Evolutionary conservation across 2,888 invertebrate species (phyloP).

Genomic region (Lasioglossum lativentre): DNA sequence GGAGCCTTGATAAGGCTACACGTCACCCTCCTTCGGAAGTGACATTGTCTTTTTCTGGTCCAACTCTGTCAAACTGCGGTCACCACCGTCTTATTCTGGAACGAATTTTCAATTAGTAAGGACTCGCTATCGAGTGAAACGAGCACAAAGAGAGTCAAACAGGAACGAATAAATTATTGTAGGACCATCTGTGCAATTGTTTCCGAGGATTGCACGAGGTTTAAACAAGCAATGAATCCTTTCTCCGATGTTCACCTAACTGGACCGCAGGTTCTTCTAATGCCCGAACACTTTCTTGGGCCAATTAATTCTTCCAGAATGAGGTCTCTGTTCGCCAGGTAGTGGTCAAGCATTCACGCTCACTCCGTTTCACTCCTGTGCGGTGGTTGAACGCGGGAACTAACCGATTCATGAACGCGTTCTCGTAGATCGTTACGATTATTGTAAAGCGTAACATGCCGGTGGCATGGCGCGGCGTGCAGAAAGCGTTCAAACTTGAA

Average conservation of each 20-base stretch:
- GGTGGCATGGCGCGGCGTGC: constrained; percentile 22
- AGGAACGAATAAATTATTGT: neutral
- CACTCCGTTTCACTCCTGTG: neutral
- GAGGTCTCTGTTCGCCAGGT: neutral
- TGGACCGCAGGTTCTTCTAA: neutral
- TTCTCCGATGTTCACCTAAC: neutral
- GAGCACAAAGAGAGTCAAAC: no score
- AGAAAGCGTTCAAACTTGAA: constrained; percentile 59
- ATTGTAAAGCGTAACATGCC: constrained; percentile 36
- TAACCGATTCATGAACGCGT: constrained; percentile 38
- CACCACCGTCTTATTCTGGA: no score
- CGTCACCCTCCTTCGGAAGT: neutral
- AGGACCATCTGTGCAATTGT: neutral
- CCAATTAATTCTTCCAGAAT: neutral
- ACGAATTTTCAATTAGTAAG: neutral
- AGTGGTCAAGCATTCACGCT: neutral
- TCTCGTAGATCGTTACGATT: constrained; percentile 40
- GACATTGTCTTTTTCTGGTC: neutral
- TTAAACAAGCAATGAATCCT: neutral
- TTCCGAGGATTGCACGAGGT: neutral
- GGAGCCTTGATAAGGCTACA: constrained; percentile 27
- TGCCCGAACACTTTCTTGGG: neutral
- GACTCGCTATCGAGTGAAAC: no score
- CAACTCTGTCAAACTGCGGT: neutral
- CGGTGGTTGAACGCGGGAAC: constrained; percentile 22